Percentiles rank a stretch among this genome's conserved stretches.
phyloP scores from a whole-genome alignment of 2,113 vertebrate species.

The Equus przewalskii region DNA sequence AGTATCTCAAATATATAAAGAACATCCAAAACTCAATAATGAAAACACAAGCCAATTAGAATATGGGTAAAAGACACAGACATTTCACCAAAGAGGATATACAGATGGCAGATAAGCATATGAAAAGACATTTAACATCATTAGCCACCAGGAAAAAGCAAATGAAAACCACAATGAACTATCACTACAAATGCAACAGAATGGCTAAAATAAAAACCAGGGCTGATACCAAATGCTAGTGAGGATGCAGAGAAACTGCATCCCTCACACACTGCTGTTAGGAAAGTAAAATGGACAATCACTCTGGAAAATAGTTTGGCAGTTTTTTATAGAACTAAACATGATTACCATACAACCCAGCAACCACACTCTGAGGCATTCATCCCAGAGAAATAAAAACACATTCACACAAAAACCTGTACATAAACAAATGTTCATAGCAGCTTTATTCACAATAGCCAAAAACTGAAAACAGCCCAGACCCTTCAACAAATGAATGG shows the following conservation, averaged over 20 bases:
- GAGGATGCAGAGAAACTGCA: neutral
- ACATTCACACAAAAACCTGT: neutral
- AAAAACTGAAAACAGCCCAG: neutral
- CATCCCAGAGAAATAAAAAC: neutral
- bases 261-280: neutral
- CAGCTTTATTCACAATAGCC: neutral
- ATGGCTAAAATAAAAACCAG: neutral
- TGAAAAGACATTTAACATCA: neutral
- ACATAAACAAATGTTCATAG: neutral
- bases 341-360: neutral
- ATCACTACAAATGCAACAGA: neutral
- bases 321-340: neutral
- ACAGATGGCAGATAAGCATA: neutral
- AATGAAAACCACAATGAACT: neutral
- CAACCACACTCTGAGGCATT: neutral
- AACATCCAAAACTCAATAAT: neutral
- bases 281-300: neutral
- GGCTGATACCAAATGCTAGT: neutral
- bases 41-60: neutral
- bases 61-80: neutral
- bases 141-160: neutral
- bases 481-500: neutral
- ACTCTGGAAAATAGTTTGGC: neutral
- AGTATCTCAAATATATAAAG: neutral
- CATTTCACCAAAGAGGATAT: neutral